phyloP scores from a whole-genome alignment of 2,113 vertebrate genomes.

The Macrotus californicus region DNA sequence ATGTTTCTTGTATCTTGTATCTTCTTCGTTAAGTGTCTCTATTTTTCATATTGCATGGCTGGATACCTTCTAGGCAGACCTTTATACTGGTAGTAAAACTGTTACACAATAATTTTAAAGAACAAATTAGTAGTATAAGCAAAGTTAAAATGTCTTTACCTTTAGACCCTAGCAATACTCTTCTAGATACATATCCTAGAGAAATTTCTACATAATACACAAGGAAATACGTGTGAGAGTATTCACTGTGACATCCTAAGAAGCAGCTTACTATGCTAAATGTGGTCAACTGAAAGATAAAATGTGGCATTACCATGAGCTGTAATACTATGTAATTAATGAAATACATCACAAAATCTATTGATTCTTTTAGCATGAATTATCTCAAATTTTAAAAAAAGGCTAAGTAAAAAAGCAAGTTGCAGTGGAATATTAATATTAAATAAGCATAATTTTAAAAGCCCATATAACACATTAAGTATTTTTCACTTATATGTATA shows the following conservation, averaged over 20 bases:
- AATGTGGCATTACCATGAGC: background rate
- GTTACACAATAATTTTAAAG: background rate
- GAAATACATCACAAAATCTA: background rate
- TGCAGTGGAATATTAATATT: background rate
- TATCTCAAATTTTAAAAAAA: background rate
- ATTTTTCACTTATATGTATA: background rate
- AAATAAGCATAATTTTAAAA: background rate
- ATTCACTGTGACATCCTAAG: background rate
- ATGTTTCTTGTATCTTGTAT: too few relatives aligned
- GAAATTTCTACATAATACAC: background rate
- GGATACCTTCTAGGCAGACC: too few relatives aligned
- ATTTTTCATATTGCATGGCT: too few relatives aligned
- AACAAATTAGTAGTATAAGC: background rate
- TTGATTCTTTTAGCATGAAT: background rate
- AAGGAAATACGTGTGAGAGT: background rate
- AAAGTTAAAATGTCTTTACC: background rate
- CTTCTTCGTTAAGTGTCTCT: too few relatives aligned
- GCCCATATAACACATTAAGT: background rate
- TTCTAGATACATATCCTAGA: background rate
- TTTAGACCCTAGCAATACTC: background rate
- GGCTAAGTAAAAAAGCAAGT: background rate
- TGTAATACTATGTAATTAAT: background rate
- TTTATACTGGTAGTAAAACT: background rate
- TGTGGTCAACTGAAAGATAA: background rate
- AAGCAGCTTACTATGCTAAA: background rate